These are phyloP conservation scores for Microcebus tavaratra DNA, from an alignment of 2,113 vertebrate species.

Conservation along the genomic window DNA sequence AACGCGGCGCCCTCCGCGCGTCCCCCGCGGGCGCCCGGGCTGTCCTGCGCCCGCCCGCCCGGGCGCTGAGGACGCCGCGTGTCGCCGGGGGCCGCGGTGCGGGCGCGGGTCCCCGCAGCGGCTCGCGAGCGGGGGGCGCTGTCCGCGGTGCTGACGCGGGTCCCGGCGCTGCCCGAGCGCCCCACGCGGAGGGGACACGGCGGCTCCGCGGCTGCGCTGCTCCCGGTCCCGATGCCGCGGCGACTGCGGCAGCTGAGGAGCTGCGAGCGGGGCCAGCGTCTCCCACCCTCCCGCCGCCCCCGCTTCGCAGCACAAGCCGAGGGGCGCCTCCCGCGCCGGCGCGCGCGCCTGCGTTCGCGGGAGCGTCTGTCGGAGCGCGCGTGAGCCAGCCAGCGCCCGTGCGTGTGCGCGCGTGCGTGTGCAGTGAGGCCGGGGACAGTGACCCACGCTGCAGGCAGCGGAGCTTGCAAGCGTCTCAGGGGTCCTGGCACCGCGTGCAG, in stretches of 20 bases:
- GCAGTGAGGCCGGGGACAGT: neutral
- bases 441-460: neutral
- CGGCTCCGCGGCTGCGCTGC: neutral
- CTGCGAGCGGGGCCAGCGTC: neutral
- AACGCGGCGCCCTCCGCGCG: neutral
- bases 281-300: slow-evolving; percentile 62
- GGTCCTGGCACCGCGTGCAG: neutral
- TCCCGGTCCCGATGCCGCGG: slow-evolving; percentile 39
- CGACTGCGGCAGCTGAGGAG: slow-evolving; percentile 56
- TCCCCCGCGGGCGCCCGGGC: neutral
- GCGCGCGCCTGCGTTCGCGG: slow-evolving; percentile 47
- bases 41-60: slow-evolving; percentile 5
- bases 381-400: neutral
- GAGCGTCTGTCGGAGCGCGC: neutral
- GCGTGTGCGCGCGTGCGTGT: neutral
- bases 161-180: neutral
- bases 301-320: slow-evolving; percentile 47
- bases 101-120: neutral
- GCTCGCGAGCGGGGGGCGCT: slow-evolving; percentile 33
- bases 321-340: slow-evolving; percentile 35
- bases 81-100: neutral
- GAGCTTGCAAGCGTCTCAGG: too few relatives aligned
- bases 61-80: neutral
- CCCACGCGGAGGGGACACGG: neutral
- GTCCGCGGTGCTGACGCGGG: slow-evolving; percentile 81